Conservation (phyloP, 2,888 invertebrate species). For the Rhagonycha fulva region DNA sequence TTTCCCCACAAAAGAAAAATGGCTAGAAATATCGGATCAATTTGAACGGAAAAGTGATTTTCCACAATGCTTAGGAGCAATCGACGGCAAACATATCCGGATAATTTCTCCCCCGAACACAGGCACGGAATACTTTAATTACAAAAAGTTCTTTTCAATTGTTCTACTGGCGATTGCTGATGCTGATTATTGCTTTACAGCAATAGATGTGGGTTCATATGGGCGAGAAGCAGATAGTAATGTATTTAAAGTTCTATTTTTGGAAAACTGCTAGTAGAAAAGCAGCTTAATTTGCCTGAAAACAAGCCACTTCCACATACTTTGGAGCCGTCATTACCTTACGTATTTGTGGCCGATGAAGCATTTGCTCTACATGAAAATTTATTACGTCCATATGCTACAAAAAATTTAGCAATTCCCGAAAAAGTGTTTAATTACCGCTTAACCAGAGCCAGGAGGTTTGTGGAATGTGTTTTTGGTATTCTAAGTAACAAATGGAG, state of each 20-base stretch:
- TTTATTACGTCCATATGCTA: conserved; percentile 2
- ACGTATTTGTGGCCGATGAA: conserved; percentile 36
- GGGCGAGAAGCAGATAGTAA: conserved; percentile 40
- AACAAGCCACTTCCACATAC: conserved; percentile 38
- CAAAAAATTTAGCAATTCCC: not conserved
- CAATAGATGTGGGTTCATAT: conserved; percentile 39
- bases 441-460: conserved; percentile 1
- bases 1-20: conserved; percentile 1
- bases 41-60: not conserved
- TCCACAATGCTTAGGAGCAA: not conserved
- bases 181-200: conserved; percentile 41
- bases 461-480: conserved; percentile 16
- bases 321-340: conserved; percentile 30
- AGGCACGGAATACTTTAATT: conserved; percentile 1
- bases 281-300: conserved; percentile 21
- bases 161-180: conserved; percentile 41
- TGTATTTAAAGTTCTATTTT: conserved; percentile 25
- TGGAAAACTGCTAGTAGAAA: not conserved
- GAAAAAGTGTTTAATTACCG: conserved; percentile 8
- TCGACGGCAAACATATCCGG: conserved; percentile 9
- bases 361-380: conserved; percentile 13
- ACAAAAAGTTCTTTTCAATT: conserved; percentile 39
- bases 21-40: not conserved
- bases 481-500: conserved; percentile 11
- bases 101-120: not conserved